phyloP scores from a whole-genome alignment of 2,797 vertebrate species.

The Pangasius macronema region DNA sequence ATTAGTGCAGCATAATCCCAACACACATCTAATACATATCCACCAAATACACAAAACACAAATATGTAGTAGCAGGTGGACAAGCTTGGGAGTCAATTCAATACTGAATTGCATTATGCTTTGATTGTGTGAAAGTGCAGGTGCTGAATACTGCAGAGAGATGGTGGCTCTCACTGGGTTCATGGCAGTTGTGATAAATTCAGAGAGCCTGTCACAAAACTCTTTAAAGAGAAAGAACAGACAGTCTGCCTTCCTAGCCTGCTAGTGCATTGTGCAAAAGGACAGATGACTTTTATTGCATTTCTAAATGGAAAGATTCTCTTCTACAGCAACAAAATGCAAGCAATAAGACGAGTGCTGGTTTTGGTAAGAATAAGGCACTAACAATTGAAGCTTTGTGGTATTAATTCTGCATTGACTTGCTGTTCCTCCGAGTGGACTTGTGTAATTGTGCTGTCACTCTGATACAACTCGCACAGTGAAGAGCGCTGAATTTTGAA shows the following conservation, averaged over 20 bases:
- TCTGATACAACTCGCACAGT: neutral
- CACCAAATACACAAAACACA: neutral
- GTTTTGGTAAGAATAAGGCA: neutral
- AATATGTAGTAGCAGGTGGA: neutral
- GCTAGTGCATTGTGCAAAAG: neutral
- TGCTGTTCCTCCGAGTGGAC: neutral
- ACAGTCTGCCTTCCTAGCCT: neutral
- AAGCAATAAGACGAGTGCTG: neutral
- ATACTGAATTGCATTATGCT: neutral
- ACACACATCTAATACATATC: neutral
- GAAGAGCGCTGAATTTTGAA: slow-evolving; percentile 29
- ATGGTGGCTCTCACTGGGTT: slow-evolving; percentile 21
- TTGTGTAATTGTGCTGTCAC: slow-evolving; percentile 18
- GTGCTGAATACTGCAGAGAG: slow-evolving; percentile 7
- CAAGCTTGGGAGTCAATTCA: slow-evolving; percentile 14
- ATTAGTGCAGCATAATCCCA: neutral
- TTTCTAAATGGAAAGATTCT: slow-evolving; percentile 11
- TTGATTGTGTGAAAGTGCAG: neutral
- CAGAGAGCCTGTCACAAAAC: slow-evolving; percentile 27
- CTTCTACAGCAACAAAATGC: neutral
- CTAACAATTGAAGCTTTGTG: neutral
- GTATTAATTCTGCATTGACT: neutral
- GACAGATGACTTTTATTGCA: slow-evolving; percentile 7
- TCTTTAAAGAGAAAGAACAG: slow-evolving; percentile 30
- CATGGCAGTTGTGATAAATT: slow-evolving; percentile 52